phyloP scores from a whole-genome alignment of 2,888 invertebrate genomes.

The Ormyrus rosae region DNA sequence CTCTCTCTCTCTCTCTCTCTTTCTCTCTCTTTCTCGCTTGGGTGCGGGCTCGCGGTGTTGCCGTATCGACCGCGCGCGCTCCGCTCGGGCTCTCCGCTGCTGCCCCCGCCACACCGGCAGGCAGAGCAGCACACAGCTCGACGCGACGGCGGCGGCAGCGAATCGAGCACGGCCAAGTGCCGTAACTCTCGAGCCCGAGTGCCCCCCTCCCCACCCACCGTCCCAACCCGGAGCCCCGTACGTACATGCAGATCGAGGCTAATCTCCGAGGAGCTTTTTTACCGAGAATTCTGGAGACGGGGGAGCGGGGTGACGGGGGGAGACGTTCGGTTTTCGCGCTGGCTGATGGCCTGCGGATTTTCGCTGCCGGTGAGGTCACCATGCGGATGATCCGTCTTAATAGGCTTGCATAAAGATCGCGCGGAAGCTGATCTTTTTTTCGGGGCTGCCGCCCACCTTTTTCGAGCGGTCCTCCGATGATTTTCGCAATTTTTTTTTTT shows the following conservation, averaged over 20 bases:
- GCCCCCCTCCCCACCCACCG: background rate
- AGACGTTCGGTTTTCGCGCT: no score
- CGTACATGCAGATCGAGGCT: conserved; percentile 3
- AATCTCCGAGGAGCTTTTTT: background rate
- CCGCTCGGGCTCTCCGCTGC: conserved; percentile 11
- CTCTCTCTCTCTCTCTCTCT: background rate
- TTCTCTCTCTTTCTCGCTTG: background rate
- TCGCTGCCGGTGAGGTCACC: no score
- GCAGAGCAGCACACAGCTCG: conserved; percentile 12
- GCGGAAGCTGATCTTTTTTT: no score
- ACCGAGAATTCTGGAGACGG: no score
- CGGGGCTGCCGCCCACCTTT: no score
- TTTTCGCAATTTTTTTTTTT: no score
- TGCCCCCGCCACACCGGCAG: conserved; percentile 23
- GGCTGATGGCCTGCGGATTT: no score
- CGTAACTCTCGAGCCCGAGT: conserved; percentile 45
- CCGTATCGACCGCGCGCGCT: conserved; percentile 73
- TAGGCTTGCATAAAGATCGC: no score
- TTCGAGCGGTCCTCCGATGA: no score
- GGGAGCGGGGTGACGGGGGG: no score
- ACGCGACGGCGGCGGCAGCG: conserved; percentile 34
- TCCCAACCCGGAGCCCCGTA: background rate
- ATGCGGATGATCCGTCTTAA: no score
- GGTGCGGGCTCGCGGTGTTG: conserved; percentile 71
- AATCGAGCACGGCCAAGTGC: conserved; percentile 57